phyloP scores from a whole-genome alignment of 1,140 invertebrate genomes.

The Bombyx mandarina region DNA sequence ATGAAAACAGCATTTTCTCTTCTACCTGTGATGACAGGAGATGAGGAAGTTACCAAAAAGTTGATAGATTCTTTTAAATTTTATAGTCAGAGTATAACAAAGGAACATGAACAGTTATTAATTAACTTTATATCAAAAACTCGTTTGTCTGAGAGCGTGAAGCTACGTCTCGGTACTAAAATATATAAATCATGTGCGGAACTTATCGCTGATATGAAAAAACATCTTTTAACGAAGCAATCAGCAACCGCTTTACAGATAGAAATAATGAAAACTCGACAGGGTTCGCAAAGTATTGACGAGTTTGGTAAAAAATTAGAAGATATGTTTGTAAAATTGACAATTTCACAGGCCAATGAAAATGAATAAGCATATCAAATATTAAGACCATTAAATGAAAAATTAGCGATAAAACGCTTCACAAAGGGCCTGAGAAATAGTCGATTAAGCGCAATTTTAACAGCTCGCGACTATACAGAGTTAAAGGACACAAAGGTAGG shows the following conservation, averaged over 20 bases:
- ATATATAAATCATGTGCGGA: slow-evolving; percentile 8
- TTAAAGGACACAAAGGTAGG: too few species aligned
- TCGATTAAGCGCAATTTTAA: slow-evolving; percentile 11
- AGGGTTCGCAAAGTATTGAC: slow-evolving; percentile 10
- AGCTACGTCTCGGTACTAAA: slow-evolving; percentile 6
- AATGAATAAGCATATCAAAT: slow-evolving; percentile 9
- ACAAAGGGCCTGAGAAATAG: slow-evolving; percentile 12
- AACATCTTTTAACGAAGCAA: slow-evolving; percentile 8
- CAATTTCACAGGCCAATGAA: slow-evolving; percentile 17
- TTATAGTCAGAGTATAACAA: background rate
- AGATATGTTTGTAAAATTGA: slow-evolving; percentile 16
- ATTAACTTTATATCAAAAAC: slow-evolving; percentile 13
- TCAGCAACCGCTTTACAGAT: slow-evolving; percentile 10
- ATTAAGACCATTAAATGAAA: slow-evolving; percentile 17
- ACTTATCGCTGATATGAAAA: slow-evolving; percentile 14
- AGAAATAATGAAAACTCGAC: slow-evolving; percentile 4
- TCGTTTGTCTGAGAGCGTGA: slow-evolving; percentile 11
- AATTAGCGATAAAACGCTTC: slow-evolving; percentile 16
- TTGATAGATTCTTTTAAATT: slow-evolving; percentile 5
- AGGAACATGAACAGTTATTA: slow-evolving; percentile 6
- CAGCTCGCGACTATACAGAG: slow-evolving; percentile 7
- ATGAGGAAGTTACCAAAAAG: slow-evolving; percentile 2
- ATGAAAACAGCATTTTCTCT: slow-evolving; percentile 1
- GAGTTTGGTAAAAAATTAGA: slow-evolving; percentile 18
- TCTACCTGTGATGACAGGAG: slow-evolving; percentile 1